Evolutionary conservation across 2,888 invertebrate genomes (phyloP).

Genomic region (Colletes collaris): DNA sequence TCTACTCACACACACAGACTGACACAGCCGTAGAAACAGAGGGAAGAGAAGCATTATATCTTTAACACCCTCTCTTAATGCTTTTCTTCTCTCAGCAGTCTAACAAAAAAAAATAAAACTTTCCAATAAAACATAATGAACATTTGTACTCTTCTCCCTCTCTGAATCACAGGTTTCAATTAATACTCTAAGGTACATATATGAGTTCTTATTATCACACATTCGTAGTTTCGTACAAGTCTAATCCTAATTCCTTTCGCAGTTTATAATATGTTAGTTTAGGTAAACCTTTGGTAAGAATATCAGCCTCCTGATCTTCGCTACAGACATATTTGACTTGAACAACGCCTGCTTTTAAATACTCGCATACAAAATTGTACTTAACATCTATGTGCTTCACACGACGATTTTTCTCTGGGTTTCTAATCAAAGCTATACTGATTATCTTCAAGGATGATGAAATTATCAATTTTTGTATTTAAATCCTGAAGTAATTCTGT

Average conservation of each 20-base stretch:
- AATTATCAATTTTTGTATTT: not conserved
- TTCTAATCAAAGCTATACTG: conserved; percentile 2
- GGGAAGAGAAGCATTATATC: too few relatives aligned
- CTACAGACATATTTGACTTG: not conserved
- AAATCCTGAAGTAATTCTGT: conserved; percentile 3
- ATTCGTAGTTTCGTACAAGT: too few relatives aligned
- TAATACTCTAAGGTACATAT: too few relatives aligned
- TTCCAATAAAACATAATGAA: too few relatives aligned
- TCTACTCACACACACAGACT: too few relatives aligned
- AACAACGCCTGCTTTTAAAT: not conserved
- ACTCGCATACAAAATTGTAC: not conserved
- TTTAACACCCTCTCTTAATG: too few relatives aligned
- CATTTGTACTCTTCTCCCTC: too few relatives aligned
- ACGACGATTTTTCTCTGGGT: not conserved
- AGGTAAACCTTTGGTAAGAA: conserved; percentile 13
- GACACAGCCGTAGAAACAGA: too few relatives aligned
- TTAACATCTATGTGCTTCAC: conserved; percentile 5
- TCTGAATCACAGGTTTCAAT: too few relatives aligned
- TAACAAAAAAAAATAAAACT: too few relatives aligned
- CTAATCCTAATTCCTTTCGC: not conserved
- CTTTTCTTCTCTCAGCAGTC: too few relatives aligned
- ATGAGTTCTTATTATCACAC: too few relatives aligned
- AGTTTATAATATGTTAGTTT: not conserved
- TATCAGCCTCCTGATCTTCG: not conserved
- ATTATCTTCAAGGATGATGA: conserved; percentile 8